phyloP scores from a whole-genome alignment of 2,113 vertebrate species.

The Mesitornis unicolor region DNA sequence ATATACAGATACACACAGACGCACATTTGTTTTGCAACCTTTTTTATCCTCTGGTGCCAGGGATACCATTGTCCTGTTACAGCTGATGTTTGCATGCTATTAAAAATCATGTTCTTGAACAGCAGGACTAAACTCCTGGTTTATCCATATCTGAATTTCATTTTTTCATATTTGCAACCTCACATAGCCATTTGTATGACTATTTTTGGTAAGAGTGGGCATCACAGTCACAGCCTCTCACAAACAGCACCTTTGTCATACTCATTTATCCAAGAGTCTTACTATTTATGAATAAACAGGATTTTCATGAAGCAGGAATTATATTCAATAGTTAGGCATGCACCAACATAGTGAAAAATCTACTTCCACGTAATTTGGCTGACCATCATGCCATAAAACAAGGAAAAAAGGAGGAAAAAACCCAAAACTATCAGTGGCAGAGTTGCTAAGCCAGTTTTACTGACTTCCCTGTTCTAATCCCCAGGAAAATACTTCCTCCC shows the following conservation, averaged over 20 bases:
- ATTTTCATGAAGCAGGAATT: neutral
- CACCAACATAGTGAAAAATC: neutral
- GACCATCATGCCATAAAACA: neutral
- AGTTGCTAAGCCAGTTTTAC: neutral
- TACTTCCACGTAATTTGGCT: neutral
- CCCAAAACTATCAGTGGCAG: neutral
- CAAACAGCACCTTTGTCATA: neutral
- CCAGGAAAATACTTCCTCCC: constrained; percentile 48
- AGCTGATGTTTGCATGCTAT: neutral
- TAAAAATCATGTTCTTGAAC: neutral
- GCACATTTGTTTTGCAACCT: neutral
- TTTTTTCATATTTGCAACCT: neutral
- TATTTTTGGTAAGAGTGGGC: neutral
- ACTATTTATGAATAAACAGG: neutral
- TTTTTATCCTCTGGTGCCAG: neutral
- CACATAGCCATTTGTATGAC: neutral
- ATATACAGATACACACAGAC: neutral
- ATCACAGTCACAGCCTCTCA: neutral
- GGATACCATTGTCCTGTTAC: neutral
- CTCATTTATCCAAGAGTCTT: neutral
- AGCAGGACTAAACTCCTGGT: neutral
- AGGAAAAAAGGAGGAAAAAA: neutral
- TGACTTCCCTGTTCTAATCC: neutral
- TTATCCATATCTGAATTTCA: neutral
- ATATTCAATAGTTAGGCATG: neutral